A percentile compares a stretch with the other conserved stretches of the same genome.
phyloP scores from a whole-genome alignment of 2,888 invertebrate species.

The Magallana nippona region DNA sequence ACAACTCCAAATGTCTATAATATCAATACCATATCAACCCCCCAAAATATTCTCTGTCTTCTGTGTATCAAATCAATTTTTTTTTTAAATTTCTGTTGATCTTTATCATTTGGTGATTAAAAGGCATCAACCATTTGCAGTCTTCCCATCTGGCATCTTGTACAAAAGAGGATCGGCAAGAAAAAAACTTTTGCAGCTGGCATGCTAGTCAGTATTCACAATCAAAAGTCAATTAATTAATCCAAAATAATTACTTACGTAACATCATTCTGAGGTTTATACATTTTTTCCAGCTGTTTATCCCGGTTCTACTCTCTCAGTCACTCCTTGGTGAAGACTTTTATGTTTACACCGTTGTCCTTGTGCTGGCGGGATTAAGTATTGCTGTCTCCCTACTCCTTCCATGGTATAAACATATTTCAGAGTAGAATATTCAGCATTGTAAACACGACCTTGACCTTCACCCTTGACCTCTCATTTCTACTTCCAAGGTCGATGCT shows the following conservation, averaged over 20 bases:
- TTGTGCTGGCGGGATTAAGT: slow-evolving; percentile 68
- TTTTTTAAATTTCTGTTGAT: not conserved
- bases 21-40: too few species aligned
- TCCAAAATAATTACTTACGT: too few species aligned
- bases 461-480: too few species aligned
- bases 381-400: slow-evolving; percentile 72
- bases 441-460: too few species aligned
- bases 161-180: slow-evolving; percentile 69
- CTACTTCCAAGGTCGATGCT: slow-evolving; percentile 70
- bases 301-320: slow-evolving; percentile 64
- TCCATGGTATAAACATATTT: too few species aligned
- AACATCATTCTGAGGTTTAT: too few species aligned
- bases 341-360: slow-evolving; percentile 58
- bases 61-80: too few species aligned
- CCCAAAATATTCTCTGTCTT: too few species aligned
- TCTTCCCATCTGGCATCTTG: slow-evolving; percentile 73
- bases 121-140: slow-evolving; percentile 69
- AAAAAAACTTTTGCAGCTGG: slow-evolving; percentile 73
- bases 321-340: slow-evolving; percentile 62
- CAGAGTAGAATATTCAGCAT: too few species aligned
- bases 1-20: too few species aligned
- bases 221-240: too few species aligned
- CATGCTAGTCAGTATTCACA: slow-evolving; percentile 66
- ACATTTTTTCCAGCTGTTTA: slow-evolving; percentile 64
- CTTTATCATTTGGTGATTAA: slow-evolving; percentile 39